Percentiles rank a stretch among this genome's conserved stretches.
These are phyloP conservation scores for Lepeophtheirus salmonis DNA, from an alignment of 1,140 invertebrate species.

Conservation along the genomic window DNA sequence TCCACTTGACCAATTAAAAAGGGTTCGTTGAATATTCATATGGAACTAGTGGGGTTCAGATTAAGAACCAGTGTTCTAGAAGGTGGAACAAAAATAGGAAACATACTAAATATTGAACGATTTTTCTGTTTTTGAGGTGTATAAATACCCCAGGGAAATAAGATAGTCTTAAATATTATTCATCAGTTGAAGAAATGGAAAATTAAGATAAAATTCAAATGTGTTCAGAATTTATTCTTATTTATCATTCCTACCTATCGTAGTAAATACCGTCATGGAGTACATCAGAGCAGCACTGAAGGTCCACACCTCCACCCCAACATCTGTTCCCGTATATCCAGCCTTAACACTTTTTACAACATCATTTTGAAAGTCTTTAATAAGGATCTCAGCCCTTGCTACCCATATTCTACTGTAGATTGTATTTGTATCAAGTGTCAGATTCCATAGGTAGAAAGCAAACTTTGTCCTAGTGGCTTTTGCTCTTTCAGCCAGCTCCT, in stretches of 20 bases:
- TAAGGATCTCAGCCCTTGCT: neutral
- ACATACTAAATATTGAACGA: too few relatives aligned
- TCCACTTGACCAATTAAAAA: too few relatives aligned
- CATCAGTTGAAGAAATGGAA: too few relatives aligned
- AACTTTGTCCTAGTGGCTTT: neutral
- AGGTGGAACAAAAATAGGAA: too few relatives aligned
- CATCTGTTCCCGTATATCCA: constrained; percentile 18
- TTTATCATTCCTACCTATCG: constrained; percentile 22
- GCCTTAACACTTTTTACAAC: constrained; percentile 13
- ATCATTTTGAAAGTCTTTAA: constrained; percentile 3
- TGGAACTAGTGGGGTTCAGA: too few relatives aligned
- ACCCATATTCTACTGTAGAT: constrained; percentile 19
- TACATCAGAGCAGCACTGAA: constrained; percentile 21
- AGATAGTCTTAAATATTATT: too few relatives aligned
- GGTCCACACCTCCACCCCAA: constrained; percentile 21
- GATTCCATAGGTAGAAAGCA: constrained; percentile 19
- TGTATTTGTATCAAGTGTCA: constrained; percentile 20
- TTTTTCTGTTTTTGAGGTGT: too few relatives aligned
- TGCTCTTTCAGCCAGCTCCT: constrained; percentile 16
- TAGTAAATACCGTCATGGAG: constrained; percentile 22
- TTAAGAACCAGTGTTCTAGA: too few relatives aligned
- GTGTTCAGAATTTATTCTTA: too few relatives aligned
- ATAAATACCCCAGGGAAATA: too few relatives aligned
- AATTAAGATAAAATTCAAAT: too few relatives aligned
- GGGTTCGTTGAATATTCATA: too few relatives aligned